Evolutionary conservation across 1,140 invertebrate genomes (phyloP).

Genomic region (Anastatus disparis): DNA sequence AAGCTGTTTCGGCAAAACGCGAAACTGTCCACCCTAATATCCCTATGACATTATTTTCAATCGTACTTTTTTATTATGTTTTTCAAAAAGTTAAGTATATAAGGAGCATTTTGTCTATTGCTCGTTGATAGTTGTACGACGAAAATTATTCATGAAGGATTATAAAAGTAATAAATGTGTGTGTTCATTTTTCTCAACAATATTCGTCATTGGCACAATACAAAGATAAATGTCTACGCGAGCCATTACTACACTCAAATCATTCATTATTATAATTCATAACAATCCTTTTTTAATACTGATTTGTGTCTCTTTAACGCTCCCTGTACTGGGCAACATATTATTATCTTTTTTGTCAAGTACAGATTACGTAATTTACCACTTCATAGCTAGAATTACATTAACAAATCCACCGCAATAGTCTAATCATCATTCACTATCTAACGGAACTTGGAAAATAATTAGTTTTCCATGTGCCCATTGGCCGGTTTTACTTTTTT

Average conservation of each 20-base stretch:
- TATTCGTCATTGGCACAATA: conserved; percentile 40
- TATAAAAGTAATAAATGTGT: conserved; percentile 38
- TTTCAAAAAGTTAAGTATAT: conserved; percentile 17
- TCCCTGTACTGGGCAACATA: conserved; percentile 22
- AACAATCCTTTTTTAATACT: conserved; percentile 43
- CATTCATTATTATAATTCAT: conserved; percentile 30
- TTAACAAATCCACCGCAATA: conserved; percentile 41
- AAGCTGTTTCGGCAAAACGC: conserved; percentile 35
- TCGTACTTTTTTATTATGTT: conserved; percentile 17
- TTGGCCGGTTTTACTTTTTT: conserved; percentile 8
- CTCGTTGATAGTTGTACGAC: conserved; percentile 13
- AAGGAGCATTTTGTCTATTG: conserved; percentile 1
- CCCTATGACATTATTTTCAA: conserved; percentile 26
- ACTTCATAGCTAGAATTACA: conserved; percentile 33
- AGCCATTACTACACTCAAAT: conserved; percentile 30
- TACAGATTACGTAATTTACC: conserved; percentile 32
- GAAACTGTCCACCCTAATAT: conserved; percentile 28
- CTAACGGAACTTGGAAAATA: conserved; percentile 32
- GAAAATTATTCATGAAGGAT: conserved; percentile 27
- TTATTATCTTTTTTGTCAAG: conserved; percentile 17
- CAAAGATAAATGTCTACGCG: conserved; percentile 35
- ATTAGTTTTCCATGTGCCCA: conserved; percentile 19
- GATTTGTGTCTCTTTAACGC: conserved; percentile 33
- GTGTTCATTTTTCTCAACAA: conserved; percentile 25
- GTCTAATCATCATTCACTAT: conserved; percentile 26